Evolutionary conservation across 1,140 invertebrate genomes (phyloP).

Genomic region (Trachelipus rathkii): DNA sequence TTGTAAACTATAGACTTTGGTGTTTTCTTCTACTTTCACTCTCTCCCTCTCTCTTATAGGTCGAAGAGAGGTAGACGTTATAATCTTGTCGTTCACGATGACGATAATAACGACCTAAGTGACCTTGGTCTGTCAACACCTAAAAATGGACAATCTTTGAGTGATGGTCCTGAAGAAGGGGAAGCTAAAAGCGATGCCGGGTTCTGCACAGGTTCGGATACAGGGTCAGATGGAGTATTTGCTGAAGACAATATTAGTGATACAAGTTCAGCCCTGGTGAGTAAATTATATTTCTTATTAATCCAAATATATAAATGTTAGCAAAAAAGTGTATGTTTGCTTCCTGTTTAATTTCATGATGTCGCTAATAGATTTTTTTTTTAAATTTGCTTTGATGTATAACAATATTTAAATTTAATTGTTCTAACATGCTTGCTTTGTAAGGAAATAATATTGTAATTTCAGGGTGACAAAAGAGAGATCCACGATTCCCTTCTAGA

Average conservation of each 20-base stretch:
- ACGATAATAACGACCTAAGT: constrained; percentile 73
- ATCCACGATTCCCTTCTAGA: constrained; percentile 42
- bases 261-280: constrained; percentile 41
- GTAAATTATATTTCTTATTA: background rate
- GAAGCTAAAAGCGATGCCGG: constrained; percentile 45
- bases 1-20: background rate
- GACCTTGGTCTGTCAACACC: constrained; percentile 74
- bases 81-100: constrained; percentile 60
- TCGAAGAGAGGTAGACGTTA: constrained; percentile 60
- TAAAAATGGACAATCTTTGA: constrained; percentile 63
- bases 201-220: constrained; percentile 45
- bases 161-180: constrained; percentile 30
- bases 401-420: background rate
- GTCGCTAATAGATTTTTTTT: background rate
- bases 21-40: constrained; percentile 7
- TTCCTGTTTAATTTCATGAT: background rate
- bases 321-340: background rate
- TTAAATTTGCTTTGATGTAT: background rate
- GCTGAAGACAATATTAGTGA: constrained; percentile 80
- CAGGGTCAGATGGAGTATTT: constrained; percentile 61
- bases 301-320: background rate
- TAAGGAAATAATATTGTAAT: background rate
- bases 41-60: constrained; percentile 9
- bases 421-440: background rate
- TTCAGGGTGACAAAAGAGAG: constrained; percentile 44